Evolutionary conservation across 2,888 invertebrate species (phyloP), one percentile per base, ranked within the genome.

Genomic region (Amphipoea lucens): DNA sequence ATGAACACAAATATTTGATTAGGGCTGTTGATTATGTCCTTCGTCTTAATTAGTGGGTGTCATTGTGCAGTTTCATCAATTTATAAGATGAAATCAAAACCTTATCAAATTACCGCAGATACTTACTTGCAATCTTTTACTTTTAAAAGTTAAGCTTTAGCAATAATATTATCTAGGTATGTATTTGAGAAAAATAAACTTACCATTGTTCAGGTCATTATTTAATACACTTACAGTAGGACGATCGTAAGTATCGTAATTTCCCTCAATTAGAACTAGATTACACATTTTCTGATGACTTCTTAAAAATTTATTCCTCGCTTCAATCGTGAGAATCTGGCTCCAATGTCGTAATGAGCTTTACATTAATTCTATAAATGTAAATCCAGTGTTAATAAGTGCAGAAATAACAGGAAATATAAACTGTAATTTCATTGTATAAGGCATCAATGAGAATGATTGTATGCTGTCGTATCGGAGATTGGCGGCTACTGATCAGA

Each of bases 351-450:
- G 36, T 78, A 74, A 81, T 77, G 74, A 85, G 74, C 76, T 75
- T 72, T 74, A 73, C 81, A 81, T 78, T 88, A 69, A 78, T 82
- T 78, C 72, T 78, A 75, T 85, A 88, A 83, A 87, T 83, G 74
- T 84, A 70, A 60, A 77, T 78, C 65, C 70, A 84, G 73, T 78
- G 79, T 74, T 82, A 89, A 87, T 90, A 83, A 83, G 78, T 84
- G 80, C 88, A 90, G 82, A 90, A 88, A 86, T 89, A 91, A 91
- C 91, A 92, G 93, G 93, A 94, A 92, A 92, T 91, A 87, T 89
- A 90, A 92, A 91, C 91, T 91, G 91, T 94, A 93, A 93, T 94
- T 93, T 92, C 89, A 90, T 94, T 91, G 92, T 92, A 90, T 87
- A 85, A 87, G 71, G 68, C 73, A 70, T 91, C 86, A 90, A 90